Base-by-base conservation (phyloP, 2,888 invertebrate genomes). In the Melanchra persicariae region DNA sequence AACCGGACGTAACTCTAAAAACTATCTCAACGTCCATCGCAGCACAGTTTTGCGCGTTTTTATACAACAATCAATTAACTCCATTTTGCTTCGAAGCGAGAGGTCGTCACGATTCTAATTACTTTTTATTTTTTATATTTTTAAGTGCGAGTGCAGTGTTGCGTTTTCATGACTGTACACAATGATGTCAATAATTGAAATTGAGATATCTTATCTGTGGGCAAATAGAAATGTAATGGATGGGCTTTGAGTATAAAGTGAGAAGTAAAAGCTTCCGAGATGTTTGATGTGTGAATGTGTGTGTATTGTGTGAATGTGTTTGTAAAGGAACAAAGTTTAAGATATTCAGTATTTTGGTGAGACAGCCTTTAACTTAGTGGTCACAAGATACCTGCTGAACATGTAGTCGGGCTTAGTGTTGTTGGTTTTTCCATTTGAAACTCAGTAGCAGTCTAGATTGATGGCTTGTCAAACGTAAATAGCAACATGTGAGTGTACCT, bases 41-140 rank as follows among this genome's bases (percentile, higher is more conserved):
- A 73, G 72, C 71, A 75, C 74, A 80, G 64, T 83, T 85, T 85
- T 72, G 73, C 82, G 64, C 45, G 74, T 84, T 87, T 87, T 90
- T 89, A n/a, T 91, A 87, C 82, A 85, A 83, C 84, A 88, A 91
- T 90, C 90, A 90, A 91, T 91, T 90, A 91, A 87, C 73, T 85
- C 70, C 74, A 87, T 88, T 55, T 55, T 88, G 87, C 88, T 87
- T 81, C 79, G 85, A 82, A 80, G 85, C 82, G 81, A 85, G 83
- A 87, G 85, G 85, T 87, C 87, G 87, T 89, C 90, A 91, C 90
- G 91, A 88, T 88, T 90, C 70, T 88, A 88, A 87, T 89, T 84
- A 86, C 79, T 87, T 91, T 89, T 87, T 88, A 79, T 82, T 83
- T 82, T 82, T 79, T 78, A 72, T 76, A 45, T 61, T 72, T 67